Evolutionary conservation across 2,113 vertebrate species (phyloP).

Genomic region (Rhegmatorhina hoffmannsi): DNA sequence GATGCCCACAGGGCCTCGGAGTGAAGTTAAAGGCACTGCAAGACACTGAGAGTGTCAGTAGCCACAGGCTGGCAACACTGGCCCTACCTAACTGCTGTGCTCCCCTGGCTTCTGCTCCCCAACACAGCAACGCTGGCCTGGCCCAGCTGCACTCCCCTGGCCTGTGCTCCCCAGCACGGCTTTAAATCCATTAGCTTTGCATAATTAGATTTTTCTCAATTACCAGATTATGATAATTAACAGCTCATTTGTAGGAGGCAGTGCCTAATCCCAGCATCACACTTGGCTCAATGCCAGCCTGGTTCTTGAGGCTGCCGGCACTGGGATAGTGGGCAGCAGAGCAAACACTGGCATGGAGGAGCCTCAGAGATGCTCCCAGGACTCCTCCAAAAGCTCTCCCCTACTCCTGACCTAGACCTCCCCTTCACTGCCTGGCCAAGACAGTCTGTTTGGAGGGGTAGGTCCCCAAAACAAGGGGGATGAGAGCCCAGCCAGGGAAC

Average conservation of each 20-base stretch:
- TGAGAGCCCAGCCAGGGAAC: not conserved
- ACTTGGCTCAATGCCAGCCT: slow-evolving; percentile 30
- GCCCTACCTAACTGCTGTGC: not conserved
- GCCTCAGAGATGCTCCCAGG: not conserved
- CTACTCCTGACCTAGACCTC: not conserved
- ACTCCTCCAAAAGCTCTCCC: not conserved
- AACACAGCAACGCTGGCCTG: not conserved
- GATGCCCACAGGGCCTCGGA: fast-evolving
- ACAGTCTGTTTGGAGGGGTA: not conserved
- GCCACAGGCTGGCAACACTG: fast-evolving
- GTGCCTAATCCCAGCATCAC: slow-evolving; percentile 61
- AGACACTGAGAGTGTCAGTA: fast-evolving
- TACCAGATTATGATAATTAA: slow-evolving; percentile 88
- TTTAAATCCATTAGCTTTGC: slow-evolving; percentile 81
- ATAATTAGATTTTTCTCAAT: slow-evolving; percentile 89
- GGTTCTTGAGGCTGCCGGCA: not conserved
- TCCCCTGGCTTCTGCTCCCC: slow-evolving; percentile 53
- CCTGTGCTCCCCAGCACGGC: slow-evolving; percentile 58
- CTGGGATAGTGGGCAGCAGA: not conserved
- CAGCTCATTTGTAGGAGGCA: slow-evolving; percentile 80
- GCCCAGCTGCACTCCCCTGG: slow-evolving; percentile 32
- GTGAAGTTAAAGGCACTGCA: not conserved
- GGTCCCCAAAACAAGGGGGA: fast-evolving
- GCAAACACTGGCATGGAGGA: not conserved
- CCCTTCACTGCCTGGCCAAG: not conserved